Percentiles rank a stretch among this genome's conserved stretches.
Conservation (phyloP, 2,888 invertebrate genomes). For the Parnassius glacialis region DNA sequence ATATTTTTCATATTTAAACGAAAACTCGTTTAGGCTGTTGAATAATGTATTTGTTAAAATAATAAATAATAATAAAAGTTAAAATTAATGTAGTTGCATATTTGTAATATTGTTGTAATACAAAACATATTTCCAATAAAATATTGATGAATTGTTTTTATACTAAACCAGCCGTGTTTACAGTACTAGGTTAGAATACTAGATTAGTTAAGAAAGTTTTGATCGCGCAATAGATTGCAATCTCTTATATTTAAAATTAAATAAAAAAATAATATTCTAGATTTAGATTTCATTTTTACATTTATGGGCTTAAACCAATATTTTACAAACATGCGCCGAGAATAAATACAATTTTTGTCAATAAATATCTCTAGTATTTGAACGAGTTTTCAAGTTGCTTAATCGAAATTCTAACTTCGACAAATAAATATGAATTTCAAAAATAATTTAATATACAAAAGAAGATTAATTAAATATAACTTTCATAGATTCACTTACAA, state of each 20-base stretch:
- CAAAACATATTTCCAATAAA: neutral
- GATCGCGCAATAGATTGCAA: neutral
- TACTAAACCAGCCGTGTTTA: neutral
- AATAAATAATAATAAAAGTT: too few species aligned
- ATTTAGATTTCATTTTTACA: too few species aligned
- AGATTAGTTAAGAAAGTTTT: too few species aligned
- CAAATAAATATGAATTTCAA: constrained; percentile 12
- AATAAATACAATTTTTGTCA: too few species aligned
- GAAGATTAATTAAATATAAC: neutral
- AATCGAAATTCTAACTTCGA: constrained; percentile 13
- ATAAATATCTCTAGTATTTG: neutral
- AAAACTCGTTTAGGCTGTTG: constrained; percentile 2
- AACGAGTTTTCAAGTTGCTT: neutral
- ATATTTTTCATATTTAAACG: neutral
- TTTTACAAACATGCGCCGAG: too few species aligned
- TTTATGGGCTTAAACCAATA: too few species aligned
- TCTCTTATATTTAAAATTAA: neutral
- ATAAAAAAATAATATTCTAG: neutral
- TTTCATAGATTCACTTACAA: constrained; percentile 4
- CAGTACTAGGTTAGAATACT: neutral
- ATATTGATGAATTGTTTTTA: neutral
- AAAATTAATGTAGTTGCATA: too few species aligned
- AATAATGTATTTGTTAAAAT: too few species aligned
- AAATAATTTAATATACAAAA: constrained; percentile 6
- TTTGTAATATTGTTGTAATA: constrained; percentile 1